Evolutionary conservation across 2,888 invertebrate genomes (phyloP), one percentile per base, ranked within the genome.

Genomic region (Ischnura elegans): DNA sequence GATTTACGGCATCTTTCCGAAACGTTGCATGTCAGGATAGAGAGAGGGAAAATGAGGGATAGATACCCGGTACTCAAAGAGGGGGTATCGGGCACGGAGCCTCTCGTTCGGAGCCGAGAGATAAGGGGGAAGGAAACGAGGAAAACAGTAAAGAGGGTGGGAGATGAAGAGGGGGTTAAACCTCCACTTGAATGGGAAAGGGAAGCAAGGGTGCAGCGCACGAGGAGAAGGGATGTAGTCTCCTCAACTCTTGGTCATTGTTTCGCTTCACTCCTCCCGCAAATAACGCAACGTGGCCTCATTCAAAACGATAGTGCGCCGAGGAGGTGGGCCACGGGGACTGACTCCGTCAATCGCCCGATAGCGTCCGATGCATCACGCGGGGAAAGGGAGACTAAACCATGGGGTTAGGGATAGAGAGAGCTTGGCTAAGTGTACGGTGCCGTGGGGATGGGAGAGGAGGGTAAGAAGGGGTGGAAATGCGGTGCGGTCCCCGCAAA

Each of bases 341-440:
- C 55, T 36, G 87, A 90, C 90, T 90, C 90, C 90, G 90, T 90
- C 90, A 90, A 90, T 90, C 90, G 61, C 90, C 36, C 61, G 90
- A 90, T 90, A 90, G 90, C 90, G 90, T 66, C 90, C 90, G 90
- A 90, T 90, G 90, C 61, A 90, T 90, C 61, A 61, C 61, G 90
- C 13, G 36, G n/a, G 43, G 85, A 85, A 85, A 16, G 76, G 76
- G 76, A 76, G n/a, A n/a, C n/a, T n/a, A n/a, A n/a, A n/a, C n/a
- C n/a, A n/a, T n/a, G n/a, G n/a, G n/a, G n/a, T n/a, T n/a, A n/a
- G n/a, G n/a, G n/a, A n/a, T n/a, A n/a, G n/a, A n/a, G n/a, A n/a
- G n/a, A n/a, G n/a, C n/a, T n/a, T n/a, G n/a, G n/a, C n/a, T n/a
- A n/a, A n/a, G n/a, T n/a, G n/a, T n/a, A n/a, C n/a, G n/a, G n/a